Evolutionary conservation across 2,113 vertebrate species (phyloP).

Genomic region (Dryoscopus gambensis): DNA sequence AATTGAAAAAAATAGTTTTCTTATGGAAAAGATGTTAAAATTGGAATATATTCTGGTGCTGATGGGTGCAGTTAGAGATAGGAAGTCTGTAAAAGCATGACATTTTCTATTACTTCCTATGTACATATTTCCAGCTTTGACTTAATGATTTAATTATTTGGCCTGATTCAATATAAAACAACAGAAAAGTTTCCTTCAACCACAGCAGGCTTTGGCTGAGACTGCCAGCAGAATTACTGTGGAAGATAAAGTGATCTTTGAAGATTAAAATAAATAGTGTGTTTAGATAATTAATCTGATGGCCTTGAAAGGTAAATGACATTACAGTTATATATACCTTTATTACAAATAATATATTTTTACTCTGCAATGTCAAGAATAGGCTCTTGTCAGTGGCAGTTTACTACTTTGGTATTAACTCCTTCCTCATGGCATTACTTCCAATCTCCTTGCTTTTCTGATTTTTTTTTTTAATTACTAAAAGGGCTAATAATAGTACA

Average conservation of each 20-base stretch:
- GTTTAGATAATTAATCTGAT: neutral
- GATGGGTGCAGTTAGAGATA: neutral
- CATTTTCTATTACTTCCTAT: neutral
- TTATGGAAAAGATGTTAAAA: neutral
- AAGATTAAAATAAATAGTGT: neutral
- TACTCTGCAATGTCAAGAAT: neutral
- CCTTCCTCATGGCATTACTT: neutral
- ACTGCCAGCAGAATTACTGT: neutral
- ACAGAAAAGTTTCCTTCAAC: neutral
- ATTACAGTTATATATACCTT: neutral
- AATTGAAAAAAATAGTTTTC: neutral
- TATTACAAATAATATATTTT: neutral
- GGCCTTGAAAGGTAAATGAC: neutral
- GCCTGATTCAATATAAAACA: neutral
- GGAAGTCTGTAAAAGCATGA: neutral
- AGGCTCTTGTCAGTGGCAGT: neutral
- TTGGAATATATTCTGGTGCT: neutral
- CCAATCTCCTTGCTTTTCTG: neutral
- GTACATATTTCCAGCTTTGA: neutral
- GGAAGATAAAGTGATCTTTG: neutral
- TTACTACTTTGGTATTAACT: neutral
- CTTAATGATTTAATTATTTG: neutral
- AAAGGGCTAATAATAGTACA: neutral
- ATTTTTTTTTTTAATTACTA: neutral
- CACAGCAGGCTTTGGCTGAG: neutral